These are phyloP conservation scores for Sapayoa aenigma DNA, from an alignment of 2,113 vertebrate species.

Conservation along the genomic window DNA sequence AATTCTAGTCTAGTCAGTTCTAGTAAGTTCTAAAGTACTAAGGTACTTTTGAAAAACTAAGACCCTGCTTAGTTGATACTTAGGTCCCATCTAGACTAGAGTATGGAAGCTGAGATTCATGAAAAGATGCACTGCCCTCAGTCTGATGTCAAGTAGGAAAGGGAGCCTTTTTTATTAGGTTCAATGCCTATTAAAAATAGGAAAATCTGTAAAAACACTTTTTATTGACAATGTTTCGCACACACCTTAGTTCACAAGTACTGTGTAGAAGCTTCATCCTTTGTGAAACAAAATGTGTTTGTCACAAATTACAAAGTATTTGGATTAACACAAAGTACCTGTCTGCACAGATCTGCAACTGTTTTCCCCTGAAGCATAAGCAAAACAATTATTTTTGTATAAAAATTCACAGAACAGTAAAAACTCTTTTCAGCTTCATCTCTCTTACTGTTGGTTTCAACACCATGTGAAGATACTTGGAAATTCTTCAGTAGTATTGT, in stretches of 20 bases:
- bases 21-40: not conserved
- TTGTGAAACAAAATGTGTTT: not conserved
- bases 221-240: slow-evolving; percentile 21
- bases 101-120: not conserved
- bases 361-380: not conserved
- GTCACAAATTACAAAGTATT: not conserved
- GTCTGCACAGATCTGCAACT: not conserved
- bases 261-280: not conserved
- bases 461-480: not conserved
- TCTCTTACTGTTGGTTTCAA: slow-evolving; percentile 23
- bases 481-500: not conserved
- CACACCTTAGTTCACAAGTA: not conserved
- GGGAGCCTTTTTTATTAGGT: not conserved
- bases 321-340: not conserved
- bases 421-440: slow-evolving; percentile 2
- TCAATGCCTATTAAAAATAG: not conserved
- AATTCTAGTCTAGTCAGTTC: not conserved
- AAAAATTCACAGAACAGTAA: slow-evolving; percentile 14
- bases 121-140: not conserved
- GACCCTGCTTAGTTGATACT: not conserved
- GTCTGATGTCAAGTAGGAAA: not conserved
- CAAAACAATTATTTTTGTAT: not conserved
- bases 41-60: not conserved
- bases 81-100: not conserved
- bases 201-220: not conserved